Evolutionary conservation across 2,113 vertebrate species (phyloP), one percentile per base, ranked within the genome.

Genomic region (Xiphias gladius): DNA sequence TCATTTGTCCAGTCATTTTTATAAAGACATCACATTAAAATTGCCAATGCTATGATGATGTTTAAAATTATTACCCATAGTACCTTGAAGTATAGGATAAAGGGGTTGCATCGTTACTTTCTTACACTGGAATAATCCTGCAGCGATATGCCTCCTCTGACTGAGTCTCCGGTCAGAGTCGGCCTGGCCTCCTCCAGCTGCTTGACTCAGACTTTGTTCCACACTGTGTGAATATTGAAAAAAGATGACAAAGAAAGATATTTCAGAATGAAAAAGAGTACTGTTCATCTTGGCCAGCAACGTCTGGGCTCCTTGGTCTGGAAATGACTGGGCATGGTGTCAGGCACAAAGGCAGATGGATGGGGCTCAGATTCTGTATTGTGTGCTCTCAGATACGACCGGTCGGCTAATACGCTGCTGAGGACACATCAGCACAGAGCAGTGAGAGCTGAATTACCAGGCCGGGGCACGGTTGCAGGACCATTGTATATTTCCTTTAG

Each of bases 271-370:
- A 80, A 58, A 70, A 13, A 66, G 37, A 37, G 37, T 2, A 7
- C 17, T 14, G 73, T 32, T 73, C 76, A 79, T 69, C 54, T 55
- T 72, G 72, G 73, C 79, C 26, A 30, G 52, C 50, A 20, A 58
- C 57, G 65, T 77, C 71, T 79, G 62, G 43, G 68, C 63, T 57
- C 50, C 7, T 46, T 17, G 61, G 17, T 69, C 69, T 82, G 68
- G 59, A 83, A 85, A 77, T 63, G 71, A 76, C 24, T 9, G 20
- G n/a, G 61, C 64, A 50, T 2, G 16, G 26, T 41, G 83, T 77
- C 65, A 71, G 67, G 76, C 70, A 81, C 78, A 69, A 82, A 85
- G 85, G 73, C 64, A 32, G 82, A 86, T 61, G 72, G 76, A 79
- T n/a, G 61, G 50, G 20, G 20, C 66, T 79, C 55, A 63, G 39